phyloP scores from a whole-genome alignment of 2,888 invertebrate genomes.

The Crocallis elinguaria region DNA sequence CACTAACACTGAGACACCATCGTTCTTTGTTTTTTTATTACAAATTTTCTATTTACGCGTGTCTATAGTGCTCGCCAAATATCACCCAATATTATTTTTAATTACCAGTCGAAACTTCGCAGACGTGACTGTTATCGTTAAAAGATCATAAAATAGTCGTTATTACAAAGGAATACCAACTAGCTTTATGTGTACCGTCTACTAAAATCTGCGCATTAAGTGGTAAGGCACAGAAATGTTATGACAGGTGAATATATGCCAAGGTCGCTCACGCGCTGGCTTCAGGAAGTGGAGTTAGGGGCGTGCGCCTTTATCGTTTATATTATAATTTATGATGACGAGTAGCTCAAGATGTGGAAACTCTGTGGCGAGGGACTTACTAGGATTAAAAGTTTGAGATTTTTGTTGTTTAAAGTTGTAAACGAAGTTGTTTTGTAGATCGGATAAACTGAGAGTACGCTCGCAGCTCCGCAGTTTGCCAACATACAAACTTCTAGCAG shows the following conservation, averaged over 20 bases:
- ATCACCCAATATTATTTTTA: too few relatives aligned
- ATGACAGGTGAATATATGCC: conserved; percentile 46
- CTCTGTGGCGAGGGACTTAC: conserved; percentile 3
- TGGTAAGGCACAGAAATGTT: conserved; percentile 30
- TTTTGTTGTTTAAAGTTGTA: conserved; percentile 1
- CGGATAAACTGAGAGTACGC: not conserved
- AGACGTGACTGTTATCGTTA: too few relatives aligned
- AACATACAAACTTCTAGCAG: too few relatives aligned
- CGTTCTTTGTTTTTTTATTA: too few relatives aligned
- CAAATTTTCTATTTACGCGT: too few relatives aligned
- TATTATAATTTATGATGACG: conserved; percentile 10
- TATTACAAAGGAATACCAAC: conserved; percentile 3
- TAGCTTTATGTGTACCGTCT: not conserved
- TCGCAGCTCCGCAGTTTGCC: too few relatives aligned
- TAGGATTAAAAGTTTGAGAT: conserved; percentile 10
- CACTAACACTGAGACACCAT: too few relatives aligned
- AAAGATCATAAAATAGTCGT: too few relatives aligned
- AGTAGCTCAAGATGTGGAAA: conserved; percentile 6
- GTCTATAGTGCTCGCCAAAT: too few relatives aligned
- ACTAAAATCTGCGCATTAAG: conserved; percentile 21
- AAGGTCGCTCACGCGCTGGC: conserved; percentile 42
- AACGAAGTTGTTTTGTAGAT: conserved; percentile 11
- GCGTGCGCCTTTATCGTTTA: conserved; percentile 15
- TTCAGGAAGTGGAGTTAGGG: conserved; percentile 19
- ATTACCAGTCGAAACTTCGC: too few relatives aligned